phyloP scores from a whole-genome alignment of 2,113 vertebrate genomes.

The Cervus canadensis region DNA sequence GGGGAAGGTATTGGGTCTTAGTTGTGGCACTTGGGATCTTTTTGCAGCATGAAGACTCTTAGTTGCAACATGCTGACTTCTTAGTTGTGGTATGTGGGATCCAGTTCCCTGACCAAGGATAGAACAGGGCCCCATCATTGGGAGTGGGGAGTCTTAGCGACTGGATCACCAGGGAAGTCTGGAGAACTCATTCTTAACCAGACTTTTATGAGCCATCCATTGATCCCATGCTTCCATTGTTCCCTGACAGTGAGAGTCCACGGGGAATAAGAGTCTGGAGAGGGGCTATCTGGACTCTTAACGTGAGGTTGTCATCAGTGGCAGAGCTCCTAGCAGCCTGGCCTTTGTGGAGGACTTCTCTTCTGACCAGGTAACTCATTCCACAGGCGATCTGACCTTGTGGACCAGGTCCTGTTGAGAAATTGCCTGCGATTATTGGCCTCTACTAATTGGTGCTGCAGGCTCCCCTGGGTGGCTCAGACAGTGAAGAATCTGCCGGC shows the following conservation, averaged over 20 bases:
- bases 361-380: background rate
- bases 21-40: background rate
- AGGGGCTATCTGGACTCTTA: background rate
- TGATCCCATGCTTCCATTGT: fast-evolving
- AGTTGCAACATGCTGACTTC: too few relatives aligned
- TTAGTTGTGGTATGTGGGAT: too few relatives aligned
- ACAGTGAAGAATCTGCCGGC: too few relatives aligned
- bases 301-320: background rate
- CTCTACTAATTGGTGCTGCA: too few relatives aligned
- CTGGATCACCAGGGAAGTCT: too few relatives aligned
- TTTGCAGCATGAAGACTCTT: too few relatives aligned
- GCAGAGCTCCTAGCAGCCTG: background rate
- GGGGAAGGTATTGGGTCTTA: background rate
- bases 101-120: too few relatives aligned
- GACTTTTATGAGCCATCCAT: background rate
- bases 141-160: too few relatives aligned
- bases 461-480: too few relatives aligned
- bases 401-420: too few relatives aligned
- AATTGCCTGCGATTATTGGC: too few relatives aligned
- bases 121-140: fast-evolving
- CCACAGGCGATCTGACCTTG: too few relatives aligned
- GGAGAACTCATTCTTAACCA: background rate
- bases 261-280: background rate
- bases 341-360: background rate
- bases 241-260: background rate